Percentiles rank a stretch among this genome's conserved stretches.
Evolutionary conservation across 1,140 invertebrate species (phyloP).

Genomic region (Conopomorpha cramerella): DNA sequence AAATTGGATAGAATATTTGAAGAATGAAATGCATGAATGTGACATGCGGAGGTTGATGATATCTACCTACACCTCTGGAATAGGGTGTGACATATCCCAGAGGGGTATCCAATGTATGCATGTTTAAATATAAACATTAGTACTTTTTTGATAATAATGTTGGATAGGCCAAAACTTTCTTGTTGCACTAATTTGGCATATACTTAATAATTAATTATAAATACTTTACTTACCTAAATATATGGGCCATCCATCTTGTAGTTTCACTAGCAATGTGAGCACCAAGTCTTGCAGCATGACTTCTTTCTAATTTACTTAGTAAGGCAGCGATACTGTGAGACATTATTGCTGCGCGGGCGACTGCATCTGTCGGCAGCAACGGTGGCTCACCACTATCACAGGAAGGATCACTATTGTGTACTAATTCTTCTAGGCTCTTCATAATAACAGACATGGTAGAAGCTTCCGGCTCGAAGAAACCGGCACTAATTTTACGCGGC

Average conservation of each 20-base stretch:
- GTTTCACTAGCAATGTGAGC: constrained; percentile 76
- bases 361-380: constrained; percentile 44
- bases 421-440: constrained; percentile 43
- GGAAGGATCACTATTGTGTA: constrained; percentile 39
- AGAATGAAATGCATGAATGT: too few relatives aligned
- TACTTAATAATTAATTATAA: too few relatives aligned
- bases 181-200: too few relatives aligned
- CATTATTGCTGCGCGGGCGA: constrained; percentile 67
- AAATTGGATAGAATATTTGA: too few relatives aligned
- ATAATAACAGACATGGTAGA: constrained; percentile 48
- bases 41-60: too few relatives aligned
- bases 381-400: constrained; percentile 40
- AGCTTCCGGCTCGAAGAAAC: constrained; percentile 47
- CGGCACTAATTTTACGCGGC: constrained; percentile 35
- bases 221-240: too few relatives aligned
- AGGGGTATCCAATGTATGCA: too few relatives aligned
- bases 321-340: constrained; percentile 77
- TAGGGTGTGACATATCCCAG: too few relatives aligned
- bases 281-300: constrained; percentile 73
- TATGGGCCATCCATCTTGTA: constrained; percentile 75
- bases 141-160: too few relatives aligned
- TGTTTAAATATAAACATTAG: too few relatives aligned
- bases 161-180: too few relatives aligned
- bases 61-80: too few relatives aligned
- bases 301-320: constrained; percentile 71